Evolutionary conservation across 2,797 vertebrate genomes (phyloP), one percentile per base, ranked within the genome.

Genomic region (Acridotheres tristis): DNA sequence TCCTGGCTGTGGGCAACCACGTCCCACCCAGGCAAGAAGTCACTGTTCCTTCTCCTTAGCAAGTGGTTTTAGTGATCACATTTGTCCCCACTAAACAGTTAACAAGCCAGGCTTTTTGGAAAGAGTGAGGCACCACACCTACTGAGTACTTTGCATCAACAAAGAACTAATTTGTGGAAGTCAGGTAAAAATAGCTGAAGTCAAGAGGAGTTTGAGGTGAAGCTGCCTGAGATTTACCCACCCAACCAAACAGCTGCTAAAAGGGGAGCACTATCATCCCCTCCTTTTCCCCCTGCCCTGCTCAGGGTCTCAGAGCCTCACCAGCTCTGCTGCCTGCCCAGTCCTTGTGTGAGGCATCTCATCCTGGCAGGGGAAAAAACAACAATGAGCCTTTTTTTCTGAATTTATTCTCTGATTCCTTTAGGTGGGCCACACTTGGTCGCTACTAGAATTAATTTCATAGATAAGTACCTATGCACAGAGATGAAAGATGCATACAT

Each of bases 361-460:
- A 40, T 40, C 40, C 40, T 40, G 40, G 40, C 20, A 34, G 62
- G 27, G 55, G 40, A 75, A 32, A 81, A 65, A 11, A 1, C 10
- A 76, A 20, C 61, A 54, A 65, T 19, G n/a, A 82, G 14, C 12
- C 23, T 51, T 90, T 86, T 75, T 58, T 43, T 8, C 54, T 51
- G 38, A 67, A 63, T 85, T 76, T 69, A 50, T 78, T 59, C 30
- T 84, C 59, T 25, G 30, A 45, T 61, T 85, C 43, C 32, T 88
- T 83, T 74, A 62, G 58, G 42, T 45, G 72, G 54, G 47, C 81
- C 73, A 71, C 40, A 19, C 43, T 83, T 36, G n/a, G 54, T 89
- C 72, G 75, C 78, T 83, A 34, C 43, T 59, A 29, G 74, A 91
- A 88, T 95, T 94, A 85, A 86, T 94, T 90, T 81, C 32, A 16